These are phyloP conservation scores for Ericerus pela DNA, from an alignment of 1,140 invertebrate genomes.

Conservation along the genomic window DNA sequence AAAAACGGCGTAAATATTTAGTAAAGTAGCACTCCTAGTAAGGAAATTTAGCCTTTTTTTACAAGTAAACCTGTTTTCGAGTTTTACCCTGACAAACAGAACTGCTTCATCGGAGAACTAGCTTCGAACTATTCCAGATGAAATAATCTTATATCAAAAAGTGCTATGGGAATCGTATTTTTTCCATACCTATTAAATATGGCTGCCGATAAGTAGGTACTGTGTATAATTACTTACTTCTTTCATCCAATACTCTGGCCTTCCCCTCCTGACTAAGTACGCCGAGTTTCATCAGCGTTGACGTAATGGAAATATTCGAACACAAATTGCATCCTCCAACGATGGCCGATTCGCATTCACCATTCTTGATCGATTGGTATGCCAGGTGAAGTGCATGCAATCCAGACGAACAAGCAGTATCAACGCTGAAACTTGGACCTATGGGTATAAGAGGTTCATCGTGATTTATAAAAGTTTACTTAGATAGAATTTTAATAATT, in stretches of 20 bases:
- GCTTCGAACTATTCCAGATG: too few relatives aligned
- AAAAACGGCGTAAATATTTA: too few relatives aligned
- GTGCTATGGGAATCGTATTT: too few relatives aligned
- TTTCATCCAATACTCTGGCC: slow-evolving; percentile 76
- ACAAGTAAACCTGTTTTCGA: too few relatives aligned
- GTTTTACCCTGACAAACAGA: too few relatives aligned
- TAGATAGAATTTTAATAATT: neutral
- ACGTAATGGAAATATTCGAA: slow-evolving; percentile 61
- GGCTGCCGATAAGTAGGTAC: too few relatives aligned
- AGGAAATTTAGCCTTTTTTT: too few relatives aligned
- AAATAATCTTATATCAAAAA: too few relatives aligned
- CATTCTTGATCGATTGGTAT: slow-evolving; percentile 50
- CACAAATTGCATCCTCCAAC: slow-evolving; percentile 67
- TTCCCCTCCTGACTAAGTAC: slow-evolving; percentile 68
- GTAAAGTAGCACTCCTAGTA: too few relatives aligned
- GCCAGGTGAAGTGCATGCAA: slow-evolving; percentile 67
- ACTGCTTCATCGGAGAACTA: too few relatives aligned
- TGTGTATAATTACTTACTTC: slow-evolving; percentile 29
- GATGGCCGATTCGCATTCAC: slow-evolving; percentile 67
- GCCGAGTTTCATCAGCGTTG: slow-evolving; percentile 55
- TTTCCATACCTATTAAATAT: too few relatives aligned
- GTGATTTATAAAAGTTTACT: neutral
- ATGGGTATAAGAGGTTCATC: neutral
- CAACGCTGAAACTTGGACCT: slow-evolving; percentile 60
- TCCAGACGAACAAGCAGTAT: slow-evolving; percentile 79